phyloP scores from a whole-genome alignment of 2,113 vertebrate genomes.

The Phycodurus eques region DNA sequence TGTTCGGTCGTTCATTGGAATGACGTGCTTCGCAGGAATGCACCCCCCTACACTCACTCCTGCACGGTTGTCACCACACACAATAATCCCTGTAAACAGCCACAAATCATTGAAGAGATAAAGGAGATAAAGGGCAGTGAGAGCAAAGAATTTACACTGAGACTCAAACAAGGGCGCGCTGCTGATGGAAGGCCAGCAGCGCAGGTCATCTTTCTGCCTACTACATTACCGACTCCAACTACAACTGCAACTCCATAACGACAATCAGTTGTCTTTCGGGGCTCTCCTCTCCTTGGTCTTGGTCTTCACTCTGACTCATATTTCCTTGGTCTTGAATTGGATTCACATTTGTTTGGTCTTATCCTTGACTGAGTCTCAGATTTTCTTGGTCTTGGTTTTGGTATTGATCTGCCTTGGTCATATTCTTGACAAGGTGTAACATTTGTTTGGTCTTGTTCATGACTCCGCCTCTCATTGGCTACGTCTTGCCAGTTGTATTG shows the following conservation, averaged over 20 bases:
- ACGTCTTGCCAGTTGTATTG: no score
- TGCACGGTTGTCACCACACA: slow-evolving; percentile 20
- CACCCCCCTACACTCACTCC: slow-evolving; percentile 6
- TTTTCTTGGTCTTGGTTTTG: no score
- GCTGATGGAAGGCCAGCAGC: background rate
- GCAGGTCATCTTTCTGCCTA: background rate
- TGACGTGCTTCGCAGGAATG: slow-evolving; percentile 32
- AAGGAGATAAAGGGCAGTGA: background rate
- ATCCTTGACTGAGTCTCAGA: no score
- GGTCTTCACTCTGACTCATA: background rate
- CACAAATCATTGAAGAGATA: slow-evolving; percentile 13
- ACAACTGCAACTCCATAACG: no score
- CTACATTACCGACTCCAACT: background rate
- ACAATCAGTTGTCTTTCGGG: no score
- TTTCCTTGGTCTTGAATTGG: no score
- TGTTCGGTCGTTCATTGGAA: slow-evolving; percentile 17
- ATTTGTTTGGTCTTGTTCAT: no score
- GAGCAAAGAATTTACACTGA: slow-evolving; percentile 10
- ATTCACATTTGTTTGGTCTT: no score
- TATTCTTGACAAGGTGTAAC: no score
- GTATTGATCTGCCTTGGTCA: no score
- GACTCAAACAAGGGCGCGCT: background rate
- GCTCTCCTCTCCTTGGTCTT: background rate
- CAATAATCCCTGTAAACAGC: slow-evolving; percentile 21
- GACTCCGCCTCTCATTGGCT: no score